phyloP scores from a whole-genome alignment of 2,113 vertebrate species.

The Bufo gargarizans region DNA sequence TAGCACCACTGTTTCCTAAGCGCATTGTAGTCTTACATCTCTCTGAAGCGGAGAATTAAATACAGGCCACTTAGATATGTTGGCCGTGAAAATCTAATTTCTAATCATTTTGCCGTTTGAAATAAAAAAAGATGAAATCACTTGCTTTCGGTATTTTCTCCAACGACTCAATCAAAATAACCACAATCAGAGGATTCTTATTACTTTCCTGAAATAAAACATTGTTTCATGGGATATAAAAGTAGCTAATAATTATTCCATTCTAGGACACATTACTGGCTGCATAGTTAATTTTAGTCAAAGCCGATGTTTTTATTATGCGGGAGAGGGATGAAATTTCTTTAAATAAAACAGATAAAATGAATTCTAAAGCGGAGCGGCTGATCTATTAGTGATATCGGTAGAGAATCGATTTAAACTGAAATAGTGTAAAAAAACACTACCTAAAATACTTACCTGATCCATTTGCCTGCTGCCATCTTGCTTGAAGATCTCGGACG shows the following conservation, averaged over 20 bases:
- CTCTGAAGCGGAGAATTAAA: background rate
- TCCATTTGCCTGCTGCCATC: too few species aligned
- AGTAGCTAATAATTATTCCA: slow-evolving; percentile 56
- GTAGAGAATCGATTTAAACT: too few species aligned
- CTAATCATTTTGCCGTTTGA: slow-evolving; percentile 25
- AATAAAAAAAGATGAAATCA: slow-evolving; percentile 41
- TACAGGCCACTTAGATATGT: slow-evolving; percentile 16
- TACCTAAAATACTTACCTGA: too few species aligned
- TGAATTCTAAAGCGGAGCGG: background rate
- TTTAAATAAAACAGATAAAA: slow-evolving; percentile 1
- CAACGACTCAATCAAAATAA: slow-evolving; percentile 64
- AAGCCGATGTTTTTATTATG: slow-evolving; percentile 27
- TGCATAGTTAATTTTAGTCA: slow-evolving; percentile 51
- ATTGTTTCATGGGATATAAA: slow-evolving; percentile 62
- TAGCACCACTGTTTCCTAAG: background rate
- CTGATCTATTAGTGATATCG: background rate
- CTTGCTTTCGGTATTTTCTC: slow-evolving; percentile 36
- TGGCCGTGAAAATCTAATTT: slow-evolving; percentile 25
- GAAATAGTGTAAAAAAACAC: too few species aligned
- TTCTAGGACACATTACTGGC: slow-evolving; percentile 42
- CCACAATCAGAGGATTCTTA: slow-evolving; percentile 70
- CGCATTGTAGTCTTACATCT: background rate
- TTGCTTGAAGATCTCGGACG: too few species aligned
- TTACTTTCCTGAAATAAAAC: slow-evolving; percentile 71
- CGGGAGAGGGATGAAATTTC: background rate